Percentiles rank a stretch among this genome's conserved stretches.
These are phyloP conservation scores for Kuschelorhynchus macadamiae DNA, from an alignment of 2,888 invertebrate genomes.

Conservation along the genomic window DNA sequence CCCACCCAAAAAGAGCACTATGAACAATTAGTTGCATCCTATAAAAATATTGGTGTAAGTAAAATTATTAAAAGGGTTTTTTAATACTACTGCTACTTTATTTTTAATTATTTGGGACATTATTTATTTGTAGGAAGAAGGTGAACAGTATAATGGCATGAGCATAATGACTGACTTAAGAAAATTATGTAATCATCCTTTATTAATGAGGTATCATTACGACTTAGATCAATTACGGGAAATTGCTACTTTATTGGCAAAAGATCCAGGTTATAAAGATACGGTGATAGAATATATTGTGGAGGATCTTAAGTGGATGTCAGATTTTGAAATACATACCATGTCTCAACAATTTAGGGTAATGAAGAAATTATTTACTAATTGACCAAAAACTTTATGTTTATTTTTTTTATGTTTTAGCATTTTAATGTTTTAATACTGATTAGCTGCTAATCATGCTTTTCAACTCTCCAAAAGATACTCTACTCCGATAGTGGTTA, in stretches of 20 bases:
- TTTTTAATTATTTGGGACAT: too few relatives aligned
- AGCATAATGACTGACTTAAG: constrained; percentile 94
- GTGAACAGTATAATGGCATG: constrained; percentile 73
- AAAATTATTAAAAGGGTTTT: too few relatives aligned
- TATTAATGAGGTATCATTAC: constrained; percentile 84
- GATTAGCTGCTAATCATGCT: too few relatives aligned
- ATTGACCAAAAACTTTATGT: too few relatives aligned
- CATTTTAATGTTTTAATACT: too few relatives aligned
- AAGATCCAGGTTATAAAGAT: constrained; percentile 80
- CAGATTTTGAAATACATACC: constrained; percentile 93
- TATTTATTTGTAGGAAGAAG: constrained; percentile 52
- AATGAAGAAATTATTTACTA: constrained; percentile 58
- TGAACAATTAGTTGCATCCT: constrained; percentile 78
- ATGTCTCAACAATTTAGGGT: constrained; percentile 79
- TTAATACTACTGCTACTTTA: too few relatives aligned
- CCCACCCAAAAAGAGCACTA: constrained; percentile 83
- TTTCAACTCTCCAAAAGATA: too few relatives aligned
- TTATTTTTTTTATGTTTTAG: too few relatives aligned
- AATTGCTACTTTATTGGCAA: constrained; percentile 80
- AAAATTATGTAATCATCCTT: constrained; percentile 94
- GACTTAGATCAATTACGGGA: constrained; percentile 74
- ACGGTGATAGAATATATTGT: constrained; percentile 83
- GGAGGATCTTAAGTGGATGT: constrained; percentile 89
- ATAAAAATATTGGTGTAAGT: constrained; percentile 71
- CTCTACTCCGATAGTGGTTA: too few relatives aligned